Evolutionary conservation across 2,888 invertebrate species (phyloP).

Genomic region (Papilio demoleus): DNA sequence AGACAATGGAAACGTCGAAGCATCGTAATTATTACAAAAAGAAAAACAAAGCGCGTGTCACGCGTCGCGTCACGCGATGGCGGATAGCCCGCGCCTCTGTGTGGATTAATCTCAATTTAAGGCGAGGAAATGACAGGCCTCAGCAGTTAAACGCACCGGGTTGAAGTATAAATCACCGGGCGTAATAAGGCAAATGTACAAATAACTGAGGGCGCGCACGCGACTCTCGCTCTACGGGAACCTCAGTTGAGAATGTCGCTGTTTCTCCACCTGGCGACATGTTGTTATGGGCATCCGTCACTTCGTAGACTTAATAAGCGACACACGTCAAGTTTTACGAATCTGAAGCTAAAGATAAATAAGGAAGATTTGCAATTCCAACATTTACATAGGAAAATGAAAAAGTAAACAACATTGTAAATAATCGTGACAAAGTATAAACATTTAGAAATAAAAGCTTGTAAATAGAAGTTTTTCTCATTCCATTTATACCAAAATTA

Average conservation of each 20-base stretch:
- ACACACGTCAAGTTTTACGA: constrained; percentile 56
- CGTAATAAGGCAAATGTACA: constrained; percentile 79
- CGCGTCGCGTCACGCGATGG: constrained; percentile 56
- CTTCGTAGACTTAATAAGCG: constrained; percentile 76
- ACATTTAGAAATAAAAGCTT: neutral
- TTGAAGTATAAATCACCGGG: constrained; percentile 77
- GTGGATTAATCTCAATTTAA: constrained; percentile 82
- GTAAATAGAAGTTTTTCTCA: neutral
- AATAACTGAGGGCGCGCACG: constrained; percentile 59
- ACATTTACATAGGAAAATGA: neutral
- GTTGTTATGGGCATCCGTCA: constrained; percentile 72
- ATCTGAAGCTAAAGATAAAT: constrained; percentile 49
- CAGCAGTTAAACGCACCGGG: constrained; percentile 82
- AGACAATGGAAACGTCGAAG: constrained; percentile 4
- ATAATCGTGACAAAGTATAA: neutral
- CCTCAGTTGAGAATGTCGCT: constrained; percentile 42
- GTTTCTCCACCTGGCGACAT: constrained; percentile 58
- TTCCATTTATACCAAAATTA: constrained; percentile 4
- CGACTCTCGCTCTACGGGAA: constrained; percentile 47
- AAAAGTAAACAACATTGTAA: neutral
- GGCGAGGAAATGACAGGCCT: constrained; percentile 79
- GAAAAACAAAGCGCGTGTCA: constrained; percentile 65
- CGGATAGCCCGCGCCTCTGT: constrained; percentile 63
- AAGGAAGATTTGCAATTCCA: constrained; percentile 45
- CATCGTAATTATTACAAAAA: constrained; percentile 51